phyloP scores from a whole-genome alignment of 2,113 vertebrate species.

The Mastomys natalensis region DNA sequence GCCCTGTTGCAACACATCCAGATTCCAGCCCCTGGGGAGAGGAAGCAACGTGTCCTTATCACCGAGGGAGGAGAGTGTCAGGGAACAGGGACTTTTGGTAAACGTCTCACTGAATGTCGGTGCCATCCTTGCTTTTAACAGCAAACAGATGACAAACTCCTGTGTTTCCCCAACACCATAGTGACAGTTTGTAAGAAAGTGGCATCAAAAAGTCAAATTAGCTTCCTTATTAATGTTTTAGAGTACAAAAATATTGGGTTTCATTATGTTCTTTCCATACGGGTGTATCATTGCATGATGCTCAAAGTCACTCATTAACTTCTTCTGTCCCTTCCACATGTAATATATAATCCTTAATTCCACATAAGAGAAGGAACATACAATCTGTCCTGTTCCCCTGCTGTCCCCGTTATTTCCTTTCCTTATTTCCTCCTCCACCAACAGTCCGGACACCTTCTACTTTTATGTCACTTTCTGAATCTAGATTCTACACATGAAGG shows the following conservation, averaged over 20 bases:
- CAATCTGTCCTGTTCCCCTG: not conserved
- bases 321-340: not conserved
- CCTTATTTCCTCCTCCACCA: not conserved
- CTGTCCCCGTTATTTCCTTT: not conserved
- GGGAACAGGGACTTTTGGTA: not conserved
- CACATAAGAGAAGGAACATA: not conserved
- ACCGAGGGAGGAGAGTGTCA: not conserved
- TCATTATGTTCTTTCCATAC: not conserved
- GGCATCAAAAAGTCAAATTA: not conserved
- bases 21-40: not conserved
- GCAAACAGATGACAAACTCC: not conserved
- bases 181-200: not conserved
- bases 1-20: not conserved
- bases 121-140: constrained; percentile 6
- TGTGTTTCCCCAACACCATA: not conserved
- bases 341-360: not conserved
- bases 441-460: too few relatives aligned
- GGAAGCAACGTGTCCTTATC: not conserved
- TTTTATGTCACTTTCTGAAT: not conserved
- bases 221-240: not conserved
- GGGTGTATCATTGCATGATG: not conserved
- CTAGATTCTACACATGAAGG: not conserved
- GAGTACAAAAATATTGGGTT: not conserved
- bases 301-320: not conserved
- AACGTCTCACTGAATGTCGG: not conserved